Base-by-base conservation (phyloP, 2,113 vertebrate species). In the Danio rerio region DNA sequence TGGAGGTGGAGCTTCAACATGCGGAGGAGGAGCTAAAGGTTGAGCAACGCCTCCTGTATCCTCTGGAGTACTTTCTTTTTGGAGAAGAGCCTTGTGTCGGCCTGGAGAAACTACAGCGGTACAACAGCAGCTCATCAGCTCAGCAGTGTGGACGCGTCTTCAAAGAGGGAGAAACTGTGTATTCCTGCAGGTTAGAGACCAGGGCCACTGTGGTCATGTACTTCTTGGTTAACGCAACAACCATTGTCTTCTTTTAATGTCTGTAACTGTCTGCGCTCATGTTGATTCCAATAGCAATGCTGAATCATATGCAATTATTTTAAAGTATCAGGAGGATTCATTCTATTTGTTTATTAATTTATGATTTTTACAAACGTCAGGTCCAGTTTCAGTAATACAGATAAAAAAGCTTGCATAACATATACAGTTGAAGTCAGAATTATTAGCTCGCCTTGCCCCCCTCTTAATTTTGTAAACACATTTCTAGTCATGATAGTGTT, bases 131-230 rank as follows among this genome's bases (percentile, higher is more conserved):
- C 84, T 90, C 92, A 85, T 94, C 94, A 7, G 96, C 97, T 77
- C 96, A 98, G 76, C 94, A 96, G 20, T 99, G 98, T 92, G 98
- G 98, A 4, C 97, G 95, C 69, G 98, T 99, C 71, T 99, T 99
- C 89, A 98, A 97, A 93, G 95, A 96, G 85, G 97, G 98, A 62
- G 98, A 99, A 91, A 98, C 98, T 0, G 98, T 98, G 0, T 99
- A 99, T 90, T 98, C 98, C 59, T 99, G 98, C 96, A 98, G 98
- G 98, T 99, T 90, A 91, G 93, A 68, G n/a, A 4, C 0, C 9
- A 5, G 47, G 13, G 45, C n/a, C 47, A 1, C 11, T 21, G 18
- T 50, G 6, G 43, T 66, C 9, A 43, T 45, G 10, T 66, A 58
- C 56, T 58, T 58, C n/a, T 9, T 4, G 1, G 56, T 58, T 18